Conservation (phyloP, 2,888 invertebrate species). For the Acleris laterana region DNA sequence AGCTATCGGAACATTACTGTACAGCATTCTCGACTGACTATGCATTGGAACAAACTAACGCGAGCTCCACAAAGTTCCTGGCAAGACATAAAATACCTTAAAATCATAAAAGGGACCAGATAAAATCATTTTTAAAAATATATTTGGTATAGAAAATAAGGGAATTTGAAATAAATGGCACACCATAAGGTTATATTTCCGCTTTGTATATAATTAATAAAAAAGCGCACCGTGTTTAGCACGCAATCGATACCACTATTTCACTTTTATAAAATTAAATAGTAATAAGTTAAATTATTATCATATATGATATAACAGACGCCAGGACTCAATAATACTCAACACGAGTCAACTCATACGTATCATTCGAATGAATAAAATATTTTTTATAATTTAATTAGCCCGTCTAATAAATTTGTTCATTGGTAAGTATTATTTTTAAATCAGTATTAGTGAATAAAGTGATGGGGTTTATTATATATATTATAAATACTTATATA, state of each 20-base stretch:
- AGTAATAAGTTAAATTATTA: no score
- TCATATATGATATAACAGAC: no score
- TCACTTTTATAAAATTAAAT: background rate
- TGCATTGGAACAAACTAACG: background rate
- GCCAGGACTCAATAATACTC: no score
- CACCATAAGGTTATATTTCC: conserved; percentile 22
- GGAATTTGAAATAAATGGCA: conserved; percentile 45
- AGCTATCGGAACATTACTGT: conserved; percentile 45
- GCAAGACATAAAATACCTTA: conserved; percentile 19
- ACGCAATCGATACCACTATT: background rate
- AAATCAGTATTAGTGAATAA: no score
- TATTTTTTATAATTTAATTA: no score
- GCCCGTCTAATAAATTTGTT: no score
- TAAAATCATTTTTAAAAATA: conserved; percentile 26
- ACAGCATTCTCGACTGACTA: conserved; percentile 17
- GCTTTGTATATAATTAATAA: conserved; percentile 10
- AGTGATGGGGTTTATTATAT: no score
- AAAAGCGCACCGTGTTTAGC: background rate
- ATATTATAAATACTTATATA: no score
- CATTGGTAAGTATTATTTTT: no score
- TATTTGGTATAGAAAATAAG: conserved; percentile 46
- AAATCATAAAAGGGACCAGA: background rate
- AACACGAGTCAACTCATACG: no score
- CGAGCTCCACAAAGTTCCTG: conserved; percentile 9
- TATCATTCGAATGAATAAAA: no score